Base-by-base conservation (phyloP, 2,888 invertebrate genomes). In the Muscina levida region DNA sequence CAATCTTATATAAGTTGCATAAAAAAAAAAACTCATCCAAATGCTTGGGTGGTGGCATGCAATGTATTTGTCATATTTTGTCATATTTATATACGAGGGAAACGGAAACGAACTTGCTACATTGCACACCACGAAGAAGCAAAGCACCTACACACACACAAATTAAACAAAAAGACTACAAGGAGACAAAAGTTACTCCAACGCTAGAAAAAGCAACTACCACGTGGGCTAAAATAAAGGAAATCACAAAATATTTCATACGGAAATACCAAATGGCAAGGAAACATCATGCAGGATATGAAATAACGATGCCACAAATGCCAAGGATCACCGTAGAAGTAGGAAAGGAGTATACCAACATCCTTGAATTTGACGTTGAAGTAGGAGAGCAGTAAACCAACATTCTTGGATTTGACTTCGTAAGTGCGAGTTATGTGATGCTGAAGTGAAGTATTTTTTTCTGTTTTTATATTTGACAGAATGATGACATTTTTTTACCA, bases 361-460 rank as follows among this genome's bases (percentile, higher is more conserved):
- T 77, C 70, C 76, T 77, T 73, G 57, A 70, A 65, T 65, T 67
- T 80, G 76, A 80, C 73, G 77, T 73, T 76, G n/a, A n/a, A n/a
- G n/a, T 6, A 59, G 1, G 22, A 37, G 15, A 19, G 37, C 56
- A 26, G 51, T 19, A 11, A 15, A 26, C 37, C 19, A 65, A 62
- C 71, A 77, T 77, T 66, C 76, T 77, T 73, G 57, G 66, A 65
- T 65, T 67, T 80, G 76, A 80, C 73, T 77, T 73, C n/a, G n/a
- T n/a, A n/a, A n/a, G n/a, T n/a, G n/a, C n/a, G n/a, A n/a, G n/a
- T n/a, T n/a, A n/a, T n/a, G n/a, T n/a, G n/a, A n/a, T n/a, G n/a
- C 31, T 5, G 4, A 31, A 31, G 31, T 31, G 31, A 5, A 8
- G 31, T 31, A 31, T 8, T 31, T 31, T 8, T 3, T 31, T 5